Evolutionary conservation across 2,888 invertebrate species (phyloP), one percentile per base, ranked within the genome.

Genomic region (Parnassius apollo): DNA sequence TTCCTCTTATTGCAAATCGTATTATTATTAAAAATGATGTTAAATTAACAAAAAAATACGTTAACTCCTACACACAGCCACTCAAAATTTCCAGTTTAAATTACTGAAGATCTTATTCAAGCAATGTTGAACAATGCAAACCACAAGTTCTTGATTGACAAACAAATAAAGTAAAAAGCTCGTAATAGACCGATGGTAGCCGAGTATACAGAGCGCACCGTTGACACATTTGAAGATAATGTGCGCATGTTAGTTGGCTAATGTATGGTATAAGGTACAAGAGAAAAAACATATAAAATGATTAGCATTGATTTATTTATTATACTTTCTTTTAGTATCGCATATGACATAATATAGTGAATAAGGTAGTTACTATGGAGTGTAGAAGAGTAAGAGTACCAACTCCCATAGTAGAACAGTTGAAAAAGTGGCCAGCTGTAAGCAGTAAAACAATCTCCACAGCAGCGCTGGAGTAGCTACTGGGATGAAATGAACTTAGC

Each of bases 211-310:
- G 81, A 83, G 85, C 82, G 83, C 86, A 82, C 82, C 80, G 90
- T 87, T 90, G 90, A 88, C 91, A 90, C 88, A 89, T 90, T 89
- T 87, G 89, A 88, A 88, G 89, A 89, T 90, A 90, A 90, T 89
- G 85, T 83, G 86, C 83, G 80, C 85, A 85, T 86, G 85, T 85
- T 80, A 82, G 78, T 80, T 76, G 76, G 78, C 72, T 71, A 66
- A 67, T 56, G 68, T 42, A 13, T 68, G 75, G 75, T 68, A 48
- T 62, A 79, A 78, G 71, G 65, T 42, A 51, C 11, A 44, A 44
- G 46, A 12, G 52, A 53, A 44, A 18, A 51, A 4, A 51, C 9
- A 2, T 2, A n/a, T 45, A 44, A 42, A 49, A 11, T 49, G 3
- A 1, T 49, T 13, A 49, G 2, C 9, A 49, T 9, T 9, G 2